Evolutionary conservation across 1,140 invertebrate genomes (phyloP).

Genomic region (Drosophila seguyi): DNA sequence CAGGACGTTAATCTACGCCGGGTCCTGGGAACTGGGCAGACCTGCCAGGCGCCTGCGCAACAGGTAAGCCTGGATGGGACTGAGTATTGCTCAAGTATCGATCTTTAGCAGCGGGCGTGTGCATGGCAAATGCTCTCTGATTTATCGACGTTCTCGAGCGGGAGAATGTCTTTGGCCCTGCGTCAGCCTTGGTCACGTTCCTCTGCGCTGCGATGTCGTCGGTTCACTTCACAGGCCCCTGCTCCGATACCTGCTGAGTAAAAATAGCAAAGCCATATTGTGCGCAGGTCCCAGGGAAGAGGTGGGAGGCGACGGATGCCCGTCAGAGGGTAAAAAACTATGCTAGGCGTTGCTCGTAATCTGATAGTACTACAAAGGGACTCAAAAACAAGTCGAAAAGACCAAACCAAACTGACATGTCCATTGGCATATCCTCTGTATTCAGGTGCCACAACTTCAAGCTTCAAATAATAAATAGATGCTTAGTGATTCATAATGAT

Average conservation of each 20-base stretch:
- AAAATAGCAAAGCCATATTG: constrained; percentile 54
- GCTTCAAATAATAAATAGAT: too few relatives aligned
- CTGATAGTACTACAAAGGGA: constrained; percentile 12
- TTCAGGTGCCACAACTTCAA: neutral
- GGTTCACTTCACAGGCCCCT: constrained; percentile 56
- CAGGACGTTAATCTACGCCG: constrained; percentile 53
- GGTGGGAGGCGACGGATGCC: constrained; percentile 2
- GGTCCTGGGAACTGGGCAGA: constrained; percentile 23
- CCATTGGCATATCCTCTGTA: neutral
- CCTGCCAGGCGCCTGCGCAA: constrained; percentile 60
- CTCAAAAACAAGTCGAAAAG: neutral
- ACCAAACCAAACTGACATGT: neutral
- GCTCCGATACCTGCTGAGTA: constrained; percentile 65
- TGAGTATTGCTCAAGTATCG: constrained; percentile 6
- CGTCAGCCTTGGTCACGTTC: constrained; percentile 58
- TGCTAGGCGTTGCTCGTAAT: constrained; percentile 4
- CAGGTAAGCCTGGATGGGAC: constrained; percentile 40
- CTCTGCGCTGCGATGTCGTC: constrained; percentile 12
- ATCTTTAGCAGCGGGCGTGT: constrained; percentile 51
- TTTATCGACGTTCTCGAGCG: constrained; percentile 64
- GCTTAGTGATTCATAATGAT: too few relatives aligned
- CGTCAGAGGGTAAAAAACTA: constrained; percentile 7
- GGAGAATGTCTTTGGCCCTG: constrained; percentile 29
- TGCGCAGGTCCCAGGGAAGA: neutral
- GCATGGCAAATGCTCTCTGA: constrained; percentile 73